Evolutionary conservation across 2,888 invertebrate species (phyloP).

Genomic region (Drosophila nr. perissopoda): DNA sequence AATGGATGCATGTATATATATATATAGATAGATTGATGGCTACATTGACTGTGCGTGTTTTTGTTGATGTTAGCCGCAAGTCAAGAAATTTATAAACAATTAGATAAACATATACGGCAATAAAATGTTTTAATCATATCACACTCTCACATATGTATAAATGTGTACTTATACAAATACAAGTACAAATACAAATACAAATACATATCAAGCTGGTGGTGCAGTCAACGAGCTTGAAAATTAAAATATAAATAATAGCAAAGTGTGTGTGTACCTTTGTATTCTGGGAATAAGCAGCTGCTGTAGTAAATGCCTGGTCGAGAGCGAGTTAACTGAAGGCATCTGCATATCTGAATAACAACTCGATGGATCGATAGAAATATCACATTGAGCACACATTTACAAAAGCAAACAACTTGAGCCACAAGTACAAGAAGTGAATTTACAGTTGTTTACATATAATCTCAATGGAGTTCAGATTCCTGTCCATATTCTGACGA

Average conservation of each 20-base stretch:
- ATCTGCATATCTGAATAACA: conserved; percentile 58
- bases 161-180: not conserved
- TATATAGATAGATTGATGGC: not conserved
- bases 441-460: not conserved
- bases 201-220: conserved; percentile 15
- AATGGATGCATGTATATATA: not conserved
- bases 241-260: conserved; percentile 31
- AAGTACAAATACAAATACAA: not conserved
- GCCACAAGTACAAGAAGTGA: conserved; percentile 1
- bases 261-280: not conserved
- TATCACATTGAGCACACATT: conserved; percentile 35
- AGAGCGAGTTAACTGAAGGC: conserved; percentile 21
- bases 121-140: conserved; percentile 31
- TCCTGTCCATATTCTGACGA: not conserved
- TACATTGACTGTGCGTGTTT: conserved; percentile 23
- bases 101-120: conserved; percentile 43
- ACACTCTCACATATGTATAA: no score
- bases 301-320: conserved; percentile 34
- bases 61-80: conserved; percentile 44
- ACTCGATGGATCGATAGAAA: conserved; percentile 28
- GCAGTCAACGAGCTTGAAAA: conserved; percentile 39
- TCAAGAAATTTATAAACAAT: conserved; percentile 61
- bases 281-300: conserved; percentile 45
- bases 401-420: conserved; percentile 11
- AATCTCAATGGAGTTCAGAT: conserved; percentile 6